Evolutionary conservation across 2,888 invertebrate species (phyloP).

Genomic region (Diaphora mendica): DNA sequence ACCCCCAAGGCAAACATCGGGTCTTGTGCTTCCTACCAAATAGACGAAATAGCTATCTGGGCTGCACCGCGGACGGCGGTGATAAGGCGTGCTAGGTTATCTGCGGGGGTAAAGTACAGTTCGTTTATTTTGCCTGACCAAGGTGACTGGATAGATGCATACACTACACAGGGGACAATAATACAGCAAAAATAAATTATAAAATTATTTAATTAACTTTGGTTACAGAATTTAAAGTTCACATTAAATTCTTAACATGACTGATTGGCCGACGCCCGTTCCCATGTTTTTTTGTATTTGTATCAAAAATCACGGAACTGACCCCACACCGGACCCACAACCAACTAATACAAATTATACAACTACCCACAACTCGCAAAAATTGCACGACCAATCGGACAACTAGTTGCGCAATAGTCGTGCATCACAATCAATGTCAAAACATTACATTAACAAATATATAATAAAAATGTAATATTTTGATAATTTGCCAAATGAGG

Average conservation of each 20-base stretch:
- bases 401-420: not conserved
- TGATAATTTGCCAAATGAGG: constrained; percentile 5
- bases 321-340: constrained; percentile 46
- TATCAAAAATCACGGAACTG: constrained; percentile 49
- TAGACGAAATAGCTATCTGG: too few relatives aligned
- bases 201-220: constrained; percentile 69
- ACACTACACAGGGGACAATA: not conserved
- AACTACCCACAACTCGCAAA: constrained; percentile 27
- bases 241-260: constrained; percentile 74
- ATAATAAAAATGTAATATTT: constrained; percentile 4
- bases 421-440: not conserved
- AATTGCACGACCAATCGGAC: not conserved
- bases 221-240: constrained; percentile 78
- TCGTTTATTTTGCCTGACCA: too few relatives aligned
- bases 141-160: too few relatives aligned
- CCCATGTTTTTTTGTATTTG: constrained; percentile 50
- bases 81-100: too few relatives aligned
- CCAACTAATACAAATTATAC: constrained; percentile 35
- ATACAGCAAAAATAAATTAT: constrained; percentile 42
- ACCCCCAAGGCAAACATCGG: too few relatives aligned
- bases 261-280: constrained; percentile 42
- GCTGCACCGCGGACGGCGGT: too few relatives aligned
- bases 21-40: too few relatives aligned
- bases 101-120: too few relatives aligned
- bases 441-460: not conserved